Conservation (phyloP, 2,888 invertebrate genomes). For the Gordius sp. region DNA sequence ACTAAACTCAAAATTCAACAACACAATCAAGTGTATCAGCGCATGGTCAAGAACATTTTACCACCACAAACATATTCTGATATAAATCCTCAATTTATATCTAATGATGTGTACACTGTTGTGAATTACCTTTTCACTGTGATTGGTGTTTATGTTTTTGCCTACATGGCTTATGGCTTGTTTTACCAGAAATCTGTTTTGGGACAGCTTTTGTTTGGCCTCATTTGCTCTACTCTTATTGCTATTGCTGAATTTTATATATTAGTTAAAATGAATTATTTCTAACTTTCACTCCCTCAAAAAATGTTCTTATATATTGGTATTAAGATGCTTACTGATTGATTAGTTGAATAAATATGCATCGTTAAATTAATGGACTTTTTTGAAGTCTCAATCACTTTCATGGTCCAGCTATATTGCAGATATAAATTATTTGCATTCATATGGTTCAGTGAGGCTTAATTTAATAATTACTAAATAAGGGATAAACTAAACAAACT, state of each 20-base stretch:
- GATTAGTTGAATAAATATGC: too few relatives aligned
- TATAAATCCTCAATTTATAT: conserved; percentile 2
- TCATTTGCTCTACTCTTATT: neutral
- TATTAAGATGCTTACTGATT: too few relatives aligned
- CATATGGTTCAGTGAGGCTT: too few relatives aligned
- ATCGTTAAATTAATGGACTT: too few relatives aligned
- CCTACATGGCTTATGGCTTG: neutral
- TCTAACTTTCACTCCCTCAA: too few relatives aligned
- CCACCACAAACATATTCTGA: conserved; percentile 2
- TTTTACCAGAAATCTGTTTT: neutral
- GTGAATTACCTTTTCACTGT: neutral
- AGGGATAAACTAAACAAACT: too few relatives aligned
- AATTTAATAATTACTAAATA: too few relatives aligned
- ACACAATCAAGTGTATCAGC: neutral
- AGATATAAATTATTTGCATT: too few relatives aligned
- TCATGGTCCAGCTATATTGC: too few relatives aligned
- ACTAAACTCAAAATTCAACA: neutral
- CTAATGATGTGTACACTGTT: neutral
- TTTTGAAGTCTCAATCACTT: too few relatives aligned
- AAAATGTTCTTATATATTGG: too few relatives aligned
- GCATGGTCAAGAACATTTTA: conserved; percentile 7
- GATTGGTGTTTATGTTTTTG: neutral
- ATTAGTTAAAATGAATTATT: conserved; percentile 1
- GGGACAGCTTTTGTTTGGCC: neutral
- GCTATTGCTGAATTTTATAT: conserved; percentile 6